Base-by-base conservation (phyloP, 2,113 vertebrate species). In the Petroica traversi region DNA sequence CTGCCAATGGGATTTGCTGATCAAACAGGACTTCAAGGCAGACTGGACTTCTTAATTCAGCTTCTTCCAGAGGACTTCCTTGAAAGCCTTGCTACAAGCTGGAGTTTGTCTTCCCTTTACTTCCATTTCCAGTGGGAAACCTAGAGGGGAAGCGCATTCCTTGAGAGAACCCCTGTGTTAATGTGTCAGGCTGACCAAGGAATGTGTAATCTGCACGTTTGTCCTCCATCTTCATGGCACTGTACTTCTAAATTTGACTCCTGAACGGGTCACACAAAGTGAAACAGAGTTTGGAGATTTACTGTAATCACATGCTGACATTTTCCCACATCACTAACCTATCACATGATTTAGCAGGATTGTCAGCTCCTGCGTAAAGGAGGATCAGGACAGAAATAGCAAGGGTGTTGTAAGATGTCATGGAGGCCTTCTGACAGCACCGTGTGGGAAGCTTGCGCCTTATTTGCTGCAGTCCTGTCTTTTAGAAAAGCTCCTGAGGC, bases 311-410 rank as follows among this genome's bases (percentile, higher is more conserved):
- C 62, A 95, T 26, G 54, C 57, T 96, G 94, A 95, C 87, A 95
- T 96, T 97, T 95, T 91, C 91, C 84, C 87, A 91, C 77, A 85
- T 91, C 87, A 92, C 89, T 95, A 94, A 89, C 66, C 94, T 82
- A 88, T 68, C 96, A 89, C 62, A 79, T 95, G 87, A 95, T 95
- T 91, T 96, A 95, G 58, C 77, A 94, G 77, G 62, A 94, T 89
- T 97, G 93, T 95, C 93, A 95, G 62, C 81, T 96, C 74, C 91
- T 92, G 45, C 41, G 9, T 81, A 82, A 91, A 94, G 74, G 74
- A 91, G 67, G 74, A 88, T 92, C 49, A 92, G 80, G 77, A 73
- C 73, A 94, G 91, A 93, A 95, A 95, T 82, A 95, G 77, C 89
- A 91, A 79, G 83, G 69, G 89, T 95, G 89, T 95, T 94, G 73